These are phyloP conservation scores for Eptatretus atami DNA, from an alignment of 2,797 vertebrate species.

Conservation along the genomic window DNA sequence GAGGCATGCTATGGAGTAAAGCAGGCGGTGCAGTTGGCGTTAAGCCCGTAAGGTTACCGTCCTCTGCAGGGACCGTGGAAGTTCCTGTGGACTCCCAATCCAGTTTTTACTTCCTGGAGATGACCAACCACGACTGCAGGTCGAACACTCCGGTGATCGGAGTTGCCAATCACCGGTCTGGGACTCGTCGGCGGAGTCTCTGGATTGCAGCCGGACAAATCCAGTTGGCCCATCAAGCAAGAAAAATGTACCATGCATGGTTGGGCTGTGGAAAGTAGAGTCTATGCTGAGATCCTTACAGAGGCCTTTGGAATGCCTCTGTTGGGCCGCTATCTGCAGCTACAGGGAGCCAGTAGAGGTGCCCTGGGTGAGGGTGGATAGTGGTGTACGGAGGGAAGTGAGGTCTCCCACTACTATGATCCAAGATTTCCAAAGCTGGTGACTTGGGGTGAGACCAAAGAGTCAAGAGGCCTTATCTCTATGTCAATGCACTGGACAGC, in stretches of 20 bases:
- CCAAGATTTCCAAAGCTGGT: constrained; percentile 92
- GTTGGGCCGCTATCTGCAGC: constrained; percentile 30
- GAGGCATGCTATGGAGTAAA: constrained; percentile 64
- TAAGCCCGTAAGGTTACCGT: constrained; percentile 70
- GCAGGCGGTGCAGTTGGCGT: constrained; percentile 70
- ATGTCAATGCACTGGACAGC: constrained; percentile 56
- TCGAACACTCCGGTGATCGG: constrained; percentile 92
- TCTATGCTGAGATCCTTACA: constrained; percentile 82
- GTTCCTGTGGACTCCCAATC: constrained; percentile 72
- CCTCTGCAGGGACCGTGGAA: constrained; percentile 86
- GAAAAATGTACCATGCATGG: constrained; percentile 68
- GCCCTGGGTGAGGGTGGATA: constrained; percentile 62
- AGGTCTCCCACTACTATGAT: constrained; percentile 96
- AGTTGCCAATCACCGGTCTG: constrained; percentile 82
- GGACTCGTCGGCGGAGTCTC: constrained; percentile 96
- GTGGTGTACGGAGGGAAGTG: constrained; percentile 88
- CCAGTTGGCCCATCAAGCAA: constrained; percentile 43
- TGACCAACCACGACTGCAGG: constrained; percentile 97
- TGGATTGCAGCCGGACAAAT: constrained; percentile 80
- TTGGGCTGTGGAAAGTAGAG: constrained; percentile 83
- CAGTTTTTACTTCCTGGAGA: constrained; percentile 96
- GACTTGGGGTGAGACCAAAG: constrained; percentile 44
- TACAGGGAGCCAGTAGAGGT: constrained; percentile 33
- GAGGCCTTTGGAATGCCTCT: constrained; percentile 36
- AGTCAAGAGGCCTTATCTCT: constrained; percentile 36